Conservation (phyloP, 2,888 invertebrate species). For the Andrena flavipes region DNA sequence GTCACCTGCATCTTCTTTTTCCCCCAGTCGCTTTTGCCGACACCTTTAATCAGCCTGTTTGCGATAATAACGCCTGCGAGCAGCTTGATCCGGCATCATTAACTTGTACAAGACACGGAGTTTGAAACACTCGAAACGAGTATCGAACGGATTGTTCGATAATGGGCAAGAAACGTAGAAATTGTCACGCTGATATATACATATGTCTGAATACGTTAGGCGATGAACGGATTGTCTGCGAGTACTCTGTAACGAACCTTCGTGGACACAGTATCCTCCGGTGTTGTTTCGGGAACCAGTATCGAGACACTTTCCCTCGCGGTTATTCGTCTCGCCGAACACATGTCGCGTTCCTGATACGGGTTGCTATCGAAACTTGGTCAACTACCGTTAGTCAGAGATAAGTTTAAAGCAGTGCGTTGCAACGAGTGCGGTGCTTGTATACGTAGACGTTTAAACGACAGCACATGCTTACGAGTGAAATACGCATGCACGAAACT, state of each 20-base stretch:
- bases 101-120: not conserved
- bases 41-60: not conserved
- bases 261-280: not conserved
- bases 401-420: not conserved
- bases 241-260: constrained; percentile 13
- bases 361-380: not conserved
- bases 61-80: not conserved
- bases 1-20: not conserved
- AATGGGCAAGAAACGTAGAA: not conserved
- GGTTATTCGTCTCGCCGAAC: not conserved
- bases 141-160: not conserved
- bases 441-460: constrained; percentile 10
- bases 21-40: not conserved
- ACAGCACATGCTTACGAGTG: not conserved
- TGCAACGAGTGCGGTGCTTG: constrained; percentile 1
- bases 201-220: no score
- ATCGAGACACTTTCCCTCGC: not conserved
- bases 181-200: not conserved
- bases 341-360: constrained; percentile 4
- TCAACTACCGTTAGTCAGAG: constrained; percentile 10
- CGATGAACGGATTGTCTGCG: not conserved
- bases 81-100: not conserved
- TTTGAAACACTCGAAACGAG: not conserved
- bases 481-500: not conserved
- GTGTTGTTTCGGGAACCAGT: not conserved